Evolutionary conservation across 2,113 vertebrate genomes (phyloP).

Genomic region (Brachypteracias leptosomus): DNA sequence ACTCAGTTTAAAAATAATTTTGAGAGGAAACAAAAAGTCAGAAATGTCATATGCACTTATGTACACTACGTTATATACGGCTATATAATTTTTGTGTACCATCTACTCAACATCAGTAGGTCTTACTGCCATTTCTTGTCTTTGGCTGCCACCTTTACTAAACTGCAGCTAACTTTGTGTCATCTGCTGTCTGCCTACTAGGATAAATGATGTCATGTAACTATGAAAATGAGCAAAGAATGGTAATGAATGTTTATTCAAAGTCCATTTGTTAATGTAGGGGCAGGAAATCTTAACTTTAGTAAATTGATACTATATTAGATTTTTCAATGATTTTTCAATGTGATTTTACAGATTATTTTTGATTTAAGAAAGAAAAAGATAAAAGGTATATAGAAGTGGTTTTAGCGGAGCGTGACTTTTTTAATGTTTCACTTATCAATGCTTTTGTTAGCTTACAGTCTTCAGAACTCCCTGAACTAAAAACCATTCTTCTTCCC

Average conservation of each 20-base stretch:
- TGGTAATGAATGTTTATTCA: neutral
- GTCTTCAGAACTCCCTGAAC: neutral
- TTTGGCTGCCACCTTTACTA: neutral
- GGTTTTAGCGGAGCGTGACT: neutral
- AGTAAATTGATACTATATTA: neutral
- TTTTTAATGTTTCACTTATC: neutral
- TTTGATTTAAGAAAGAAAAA: neutral
- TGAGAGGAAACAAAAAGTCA: neutral
- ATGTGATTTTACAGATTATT: neutral
- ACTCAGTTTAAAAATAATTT: neutral
- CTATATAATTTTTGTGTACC: neutral
- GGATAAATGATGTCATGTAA: neutral
- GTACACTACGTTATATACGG: neutral
- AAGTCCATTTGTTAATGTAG: neutral
- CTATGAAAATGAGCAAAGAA: neutral
- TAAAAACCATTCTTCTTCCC: neutral
- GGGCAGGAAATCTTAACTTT: neutral
- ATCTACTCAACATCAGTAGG: neutral
- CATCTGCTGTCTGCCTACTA: neutral
- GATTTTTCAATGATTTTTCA: neutral
- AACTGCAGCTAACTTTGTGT: neutral
- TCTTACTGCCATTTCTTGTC: neutral
- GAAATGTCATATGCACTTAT: neutral
- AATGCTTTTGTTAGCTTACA: neutral
- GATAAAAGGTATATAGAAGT: neutral